Conservation (phyloP, 2,113 vertebrate species). For the Urocynchramus pylzowi region DNA sequence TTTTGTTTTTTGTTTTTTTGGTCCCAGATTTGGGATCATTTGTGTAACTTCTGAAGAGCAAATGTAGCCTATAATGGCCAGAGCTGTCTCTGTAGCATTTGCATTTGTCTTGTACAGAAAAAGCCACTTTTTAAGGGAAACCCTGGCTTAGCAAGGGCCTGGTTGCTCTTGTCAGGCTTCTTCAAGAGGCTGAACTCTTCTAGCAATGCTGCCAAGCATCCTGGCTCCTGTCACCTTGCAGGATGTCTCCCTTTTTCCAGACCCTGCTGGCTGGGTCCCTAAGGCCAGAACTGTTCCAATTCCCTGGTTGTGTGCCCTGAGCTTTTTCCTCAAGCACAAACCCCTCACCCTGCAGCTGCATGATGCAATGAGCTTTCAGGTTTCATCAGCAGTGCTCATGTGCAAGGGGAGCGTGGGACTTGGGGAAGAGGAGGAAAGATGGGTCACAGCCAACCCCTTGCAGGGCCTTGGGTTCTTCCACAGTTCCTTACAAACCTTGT, state of each 20-base stretch:
- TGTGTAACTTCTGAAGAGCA: background rate
- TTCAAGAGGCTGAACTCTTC: background rate
- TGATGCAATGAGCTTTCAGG: slow-evolving; percentile 2
- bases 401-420: background rate
- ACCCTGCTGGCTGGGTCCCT: background rate
- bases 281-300: background rate
- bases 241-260: background rate
- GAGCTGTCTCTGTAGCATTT: background rate
- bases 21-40: background rate
- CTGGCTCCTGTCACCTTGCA: background rate
- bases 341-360: background rate
- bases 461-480: background rate
- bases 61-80: background rate
- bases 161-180: background rate
- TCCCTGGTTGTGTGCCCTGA: background rate
- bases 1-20: too few relatives aligned
- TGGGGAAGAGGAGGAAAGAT: background rate
- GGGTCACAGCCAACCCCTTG: background rate
- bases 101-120: background rate
- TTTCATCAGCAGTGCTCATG: background rate
- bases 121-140: background rate
- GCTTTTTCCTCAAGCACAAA: background rate
- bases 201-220: background rate
- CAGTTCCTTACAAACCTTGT: background rate
- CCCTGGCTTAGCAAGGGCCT: background rate